Conservation (phyloP, 1,140 invertebrate species). For the Lasioglossum albipes region DNA sequence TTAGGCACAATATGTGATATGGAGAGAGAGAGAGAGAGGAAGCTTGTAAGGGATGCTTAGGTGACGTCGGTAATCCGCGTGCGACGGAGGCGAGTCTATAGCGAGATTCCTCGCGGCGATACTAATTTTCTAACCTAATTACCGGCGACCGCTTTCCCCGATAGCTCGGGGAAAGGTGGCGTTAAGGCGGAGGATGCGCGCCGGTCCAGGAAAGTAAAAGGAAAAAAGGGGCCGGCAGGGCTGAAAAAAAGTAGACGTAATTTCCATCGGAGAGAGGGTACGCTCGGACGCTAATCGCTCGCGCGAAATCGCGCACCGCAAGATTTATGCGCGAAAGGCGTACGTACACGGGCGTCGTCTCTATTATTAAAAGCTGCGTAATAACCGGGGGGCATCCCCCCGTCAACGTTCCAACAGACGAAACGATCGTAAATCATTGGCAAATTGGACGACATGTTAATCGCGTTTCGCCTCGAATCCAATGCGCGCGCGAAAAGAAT, state of each 20-base stretch:
- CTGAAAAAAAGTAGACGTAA: slow-evolving; percentile 35
- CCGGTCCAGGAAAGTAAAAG: background rate
- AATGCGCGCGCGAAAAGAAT: slow-evolving; percentile 41
- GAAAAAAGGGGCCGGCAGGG: background rate
- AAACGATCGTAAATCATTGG: slow-evolving; percentile 70
- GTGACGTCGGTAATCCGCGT: background rate
- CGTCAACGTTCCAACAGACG: slow-evolving; percentile 61
- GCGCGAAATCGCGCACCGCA: slow-evolving; percentile 58
- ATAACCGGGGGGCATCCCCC: slow-evolving; percentile 68
- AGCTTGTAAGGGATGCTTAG: background rate
- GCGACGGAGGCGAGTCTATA: background rate
- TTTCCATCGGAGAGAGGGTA: slow-evolving; percentile 55
- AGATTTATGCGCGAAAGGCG: slow-evolving; percentile 72
- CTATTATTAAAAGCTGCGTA: slow-evolving; percentile 75
- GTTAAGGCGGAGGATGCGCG: background rate
- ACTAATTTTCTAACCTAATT: slow-evolving; percentile 53
- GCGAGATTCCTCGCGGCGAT: slow-evolving; percentile 51
- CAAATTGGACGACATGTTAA: slow-evolving; percentile 71
- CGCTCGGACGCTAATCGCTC: slow-evolving; percentile 57
- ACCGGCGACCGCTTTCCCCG: slow-evolving; percentile 4
- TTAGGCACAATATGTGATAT: slow-evolving; percentile 26
- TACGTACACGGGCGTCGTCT: slow-evolving; percentile 68
- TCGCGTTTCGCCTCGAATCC: slow-evolving; percentile 68
- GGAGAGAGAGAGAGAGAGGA: background rate
- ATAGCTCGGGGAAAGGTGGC: no score